phyloP scores from a whole-genome alignment of 2,113 vertebrate species.

The Lagopus leucura region DNA sequence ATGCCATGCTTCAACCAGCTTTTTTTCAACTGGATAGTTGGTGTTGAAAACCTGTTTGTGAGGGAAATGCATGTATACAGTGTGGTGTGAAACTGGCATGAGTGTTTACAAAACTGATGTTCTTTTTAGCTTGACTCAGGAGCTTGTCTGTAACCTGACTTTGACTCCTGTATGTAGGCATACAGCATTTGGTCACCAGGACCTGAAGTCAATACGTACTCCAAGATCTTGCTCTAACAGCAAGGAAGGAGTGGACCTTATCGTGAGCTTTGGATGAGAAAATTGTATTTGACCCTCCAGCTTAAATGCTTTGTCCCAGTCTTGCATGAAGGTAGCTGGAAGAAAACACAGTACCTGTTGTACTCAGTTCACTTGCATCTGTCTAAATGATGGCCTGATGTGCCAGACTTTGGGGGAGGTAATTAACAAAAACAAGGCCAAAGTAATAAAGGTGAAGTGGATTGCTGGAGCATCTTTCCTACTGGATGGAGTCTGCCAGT shows the following conservation, averaged over 20 bases:
- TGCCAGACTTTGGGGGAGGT: neutral
- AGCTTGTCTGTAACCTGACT: neutral
- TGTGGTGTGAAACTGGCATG: neutral
- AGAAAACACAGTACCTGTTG: neutral
- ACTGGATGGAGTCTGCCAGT: rapidly evolving
- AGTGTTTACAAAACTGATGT: neutral
- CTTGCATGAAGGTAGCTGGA: neutral
- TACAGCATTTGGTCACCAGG: neutral
- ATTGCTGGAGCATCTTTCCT: neutral
- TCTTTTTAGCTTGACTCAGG: neutral
- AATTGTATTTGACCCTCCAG: neutral
- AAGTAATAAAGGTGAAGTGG: neutral
- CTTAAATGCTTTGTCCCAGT: neutral
- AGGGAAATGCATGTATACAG: neutral
- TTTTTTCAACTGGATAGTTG: neutral
- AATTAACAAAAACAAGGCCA: neutral
- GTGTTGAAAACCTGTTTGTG: neutral
- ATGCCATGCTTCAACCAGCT: neutral
- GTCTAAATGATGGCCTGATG: neutral
- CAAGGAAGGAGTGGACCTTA: neutral
- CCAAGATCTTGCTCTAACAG: neutral
- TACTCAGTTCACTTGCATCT: neutral
- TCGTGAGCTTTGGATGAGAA: neutral
- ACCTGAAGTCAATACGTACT: neutral
- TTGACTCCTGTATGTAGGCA: neutral